phyloP scores from a whole-genome alignment of 2,113 vertebrate genomes.

The Microcebus lehilahytsara region DNA sequence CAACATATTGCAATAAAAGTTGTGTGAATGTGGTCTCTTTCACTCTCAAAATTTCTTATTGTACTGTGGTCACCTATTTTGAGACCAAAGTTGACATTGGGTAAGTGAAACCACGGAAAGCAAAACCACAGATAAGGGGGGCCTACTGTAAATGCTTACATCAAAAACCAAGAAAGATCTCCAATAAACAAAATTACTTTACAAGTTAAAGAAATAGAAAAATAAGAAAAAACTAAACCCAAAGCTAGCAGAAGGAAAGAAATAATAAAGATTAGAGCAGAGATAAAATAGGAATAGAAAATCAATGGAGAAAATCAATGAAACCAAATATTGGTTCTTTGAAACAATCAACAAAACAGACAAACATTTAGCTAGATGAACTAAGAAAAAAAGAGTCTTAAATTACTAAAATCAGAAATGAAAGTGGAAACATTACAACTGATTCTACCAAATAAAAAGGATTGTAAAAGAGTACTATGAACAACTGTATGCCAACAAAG shows the following conservation, averaged over 20 bases:
- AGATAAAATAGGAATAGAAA: background rate
- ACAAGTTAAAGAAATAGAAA: background rate
- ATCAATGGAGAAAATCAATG: background rate
- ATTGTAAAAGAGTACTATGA: background rate
- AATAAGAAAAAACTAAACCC: background rate
- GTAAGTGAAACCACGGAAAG: background rate
- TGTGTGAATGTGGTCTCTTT: background rate
- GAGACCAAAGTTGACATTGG: background rate
- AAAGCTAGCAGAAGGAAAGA: background rate
- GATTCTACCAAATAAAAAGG: background rate
- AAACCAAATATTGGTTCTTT: background rate
- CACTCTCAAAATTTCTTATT: background rate
- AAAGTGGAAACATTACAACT: background rate
- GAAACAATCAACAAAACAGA: background rate
- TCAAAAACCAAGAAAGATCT: background rate
- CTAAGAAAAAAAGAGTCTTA: background rate
- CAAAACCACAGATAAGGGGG: background rate
- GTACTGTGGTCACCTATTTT: background rate
- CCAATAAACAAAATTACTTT: background rate
- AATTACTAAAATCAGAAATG: background rate
- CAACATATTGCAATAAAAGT: background rate
- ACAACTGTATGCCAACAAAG: background rate
- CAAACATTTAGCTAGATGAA: background rate
- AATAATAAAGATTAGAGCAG: background rate
- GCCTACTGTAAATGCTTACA: background rate